phyloP scores from a whole-genome alignment of 2,888 invertebrate species.

The Agrochola lota region DNA sequence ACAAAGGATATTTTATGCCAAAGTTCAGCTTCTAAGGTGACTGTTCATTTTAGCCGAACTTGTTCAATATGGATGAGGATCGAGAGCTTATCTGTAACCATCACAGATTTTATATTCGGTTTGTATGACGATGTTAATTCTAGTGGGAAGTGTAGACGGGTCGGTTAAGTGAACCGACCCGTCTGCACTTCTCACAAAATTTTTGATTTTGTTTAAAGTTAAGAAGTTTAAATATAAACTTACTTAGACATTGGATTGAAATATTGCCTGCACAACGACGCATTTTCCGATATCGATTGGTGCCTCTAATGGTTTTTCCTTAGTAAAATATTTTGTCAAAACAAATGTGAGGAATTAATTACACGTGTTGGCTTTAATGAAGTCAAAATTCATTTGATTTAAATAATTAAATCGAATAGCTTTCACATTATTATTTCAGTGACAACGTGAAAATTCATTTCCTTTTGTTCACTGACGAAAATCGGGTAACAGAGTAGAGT shows the following conservation, averaged over 20 bases:
- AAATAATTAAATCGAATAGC: neutral
- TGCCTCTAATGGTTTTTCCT: too few relatives aligned
- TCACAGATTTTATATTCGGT: slow-evolving; percentile 45
- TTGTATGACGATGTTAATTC: slow-evolving; percentile 11
- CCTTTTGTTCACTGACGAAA: neutral
- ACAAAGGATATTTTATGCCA: slow-evolving; percentile 65
- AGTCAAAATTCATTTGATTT: slow-evolving; percentile 3
- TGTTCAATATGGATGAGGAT: slow-evolving; percentile 58
- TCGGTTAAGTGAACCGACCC: too few relatives aligned
- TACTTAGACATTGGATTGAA: neutral
- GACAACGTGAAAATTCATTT: slow-evolving; percentile 17
- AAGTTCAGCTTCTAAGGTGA: slow-evolving; percentile 56
- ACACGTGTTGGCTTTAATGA: neutral
- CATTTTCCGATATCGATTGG: neutral
- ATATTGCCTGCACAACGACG: too few relatives aligned
- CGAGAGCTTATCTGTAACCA: slow-evolving; percentile 38
- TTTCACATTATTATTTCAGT: neutral
- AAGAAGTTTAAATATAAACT: neutral
- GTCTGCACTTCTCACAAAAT: too few relatives aligned
- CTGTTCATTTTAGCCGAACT: slow-evolving; percentile 53
- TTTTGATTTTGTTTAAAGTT: slow-evolving; percentile 15
- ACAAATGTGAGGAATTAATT: neutral
- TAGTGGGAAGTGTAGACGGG: neutral
- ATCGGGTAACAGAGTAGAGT: neutral
- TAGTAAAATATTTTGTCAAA: neutral